Evolutionary conservation across 1,140 invertebrate species (phyloP), one percentile per base, ranked within the genome.

Genomic region (Habropoda laboriosa): DNA sequence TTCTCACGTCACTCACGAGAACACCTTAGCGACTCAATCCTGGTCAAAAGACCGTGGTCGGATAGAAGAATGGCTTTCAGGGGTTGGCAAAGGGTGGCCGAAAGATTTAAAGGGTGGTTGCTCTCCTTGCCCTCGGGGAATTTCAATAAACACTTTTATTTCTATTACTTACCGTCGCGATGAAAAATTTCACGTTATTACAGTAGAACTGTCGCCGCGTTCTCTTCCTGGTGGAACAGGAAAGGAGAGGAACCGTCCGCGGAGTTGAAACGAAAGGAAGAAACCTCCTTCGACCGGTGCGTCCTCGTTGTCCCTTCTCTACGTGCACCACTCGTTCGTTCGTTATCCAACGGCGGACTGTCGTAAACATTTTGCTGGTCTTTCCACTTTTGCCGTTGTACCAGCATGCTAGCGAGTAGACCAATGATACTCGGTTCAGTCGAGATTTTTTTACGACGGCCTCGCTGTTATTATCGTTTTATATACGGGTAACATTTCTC

Each of bases 71-170:
- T 87, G 76, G 81, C 38, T 80, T 64, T 55, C 68, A 67, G 45
- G 40, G 38, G 55, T 18, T 47, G 51, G 60, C 61, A 66, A 30
- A n/a, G 45, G 60, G 4, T 42, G 42, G 24, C 18, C 35, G 38
- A 47, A 24, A 53, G 58, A 61, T 21, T 16, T 47, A 32, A n/a
- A 42, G 45, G 38, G 71, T 42, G 49, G 24, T n/a, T 21, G 38
- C 18, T 21, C 53, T 74, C 12, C 51, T 30, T 42, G 27, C 10
- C 16, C 72, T 58, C 47, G 21, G 83, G 83, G 85, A 89, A 89
- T 89, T 87, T 89, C 86, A 88, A 88, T 89, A 89, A 89, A 77
- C 77, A 82, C 79, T 86, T 79, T 88, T 83, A 81, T 80, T 79
- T 85, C 82, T 79, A 79, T 85, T 79, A 80, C 75, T 58, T 47